Percentiles rank a stretch among this genome's conserved stretches.
Evolutionary conservation across 2,888 invertebrate species (phyloP).

Genomic region (Melolontha melolontha): DNA sequence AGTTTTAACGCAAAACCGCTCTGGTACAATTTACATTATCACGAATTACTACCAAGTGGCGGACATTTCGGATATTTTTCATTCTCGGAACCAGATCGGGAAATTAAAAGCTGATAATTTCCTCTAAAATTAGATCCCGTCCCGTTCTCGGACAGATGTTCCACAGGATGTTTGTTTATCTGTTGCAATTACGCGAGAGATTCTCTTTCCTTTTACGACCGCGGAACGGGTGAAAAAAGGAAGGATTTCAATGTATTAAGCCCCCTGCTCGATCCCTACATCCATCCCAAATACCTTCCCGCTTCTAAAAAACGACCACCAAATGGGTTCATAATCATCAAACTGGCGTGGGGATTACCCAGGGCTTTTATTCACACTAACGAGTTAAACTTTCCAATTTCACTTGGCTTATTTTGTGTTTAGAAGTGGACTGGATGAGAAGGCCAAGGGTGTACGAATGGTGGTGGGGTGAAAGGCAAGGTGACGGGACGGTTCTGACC

Average conservation of each 20-base stretch:
- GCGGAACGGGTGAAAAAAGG: no score
- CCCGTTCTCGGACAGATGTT: slow-evolving; percentile 24
- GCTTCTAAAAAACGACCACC: slow-evolving; percentile 24
- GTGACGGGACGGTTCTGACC: no score
- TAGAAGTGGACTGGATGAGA: background rate
- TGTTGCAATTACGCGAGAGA: slow-evolving; percentile 19
- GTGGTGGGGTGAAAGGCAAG: no score
- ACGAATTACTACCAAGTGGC: no score
- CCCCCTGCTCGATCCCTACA: background rate
- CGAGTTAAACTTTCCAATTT: slow-evolving; percentile 36
- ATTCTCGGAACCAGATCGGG: no score
- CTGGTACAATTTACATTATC: no score
- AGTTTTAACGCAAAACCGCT: no score
- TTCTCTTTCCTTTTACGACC: background rate
- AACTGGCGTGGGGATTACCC: slow-evolving; percentile 27
- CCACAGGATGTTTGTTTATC: slow-evolving; percentile 24
- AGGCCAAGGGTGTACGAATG: no score
- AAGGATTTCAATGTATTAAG: no score
- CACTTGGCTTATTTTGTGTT: slow-evolving; percentile 27
- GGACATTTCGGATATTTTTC: no score
- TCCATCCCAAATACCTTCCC: no score
- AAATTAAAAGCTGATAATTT: background rate
- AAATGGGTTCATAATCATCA: slow-evolving; percentile 33
- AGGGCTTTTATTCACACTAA: slow-evolving; percentile 33
- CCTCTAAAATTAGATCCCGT: background rate